phyloP scores from a whole-genome alignment of 2,888 invertebrate species.

The Andrena bicolor region DNA sequence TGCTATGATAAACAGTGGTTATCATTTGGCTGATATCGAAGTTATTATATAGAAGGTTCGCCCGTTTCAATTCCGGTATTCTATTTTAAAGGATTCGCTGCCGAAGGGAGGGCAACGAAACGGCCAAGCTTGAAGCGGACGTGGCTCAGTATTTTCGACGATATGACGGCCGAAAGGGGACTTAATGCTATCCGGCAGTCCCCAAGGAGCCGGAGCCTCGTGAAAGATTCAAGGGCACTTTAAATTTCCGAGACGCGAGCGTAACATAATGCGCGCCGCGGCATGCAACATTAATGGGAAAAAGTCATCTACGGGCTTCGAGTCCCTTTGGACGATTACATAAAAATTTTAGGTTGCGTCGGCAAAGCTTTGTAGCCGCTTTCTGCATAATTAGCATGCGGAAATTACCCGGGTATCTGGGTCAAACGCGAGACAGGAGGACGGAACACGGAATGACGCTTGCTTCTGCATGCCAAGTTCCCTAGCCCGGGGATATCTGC shows the following conservation, averaged over 20 bases:
- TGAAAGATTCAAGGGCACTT: slow-evolving; percentile 55
- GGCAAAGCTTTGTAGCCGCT: slow-evolving; percentile 28
- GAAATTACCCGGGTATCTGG: slow-evolving; percentile 51
- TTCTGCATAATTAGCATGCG: slow-evolving; percentile 55
- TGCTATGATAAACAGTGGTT: background rate
- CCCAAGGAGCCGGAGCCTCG: slow-evolving; percentile 1
- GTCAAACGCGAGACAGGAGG: slow-evolving; percentile 45
- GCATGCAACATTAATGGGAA: slow-evolving; percentile 46
- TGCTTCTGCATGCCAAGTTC: background rate
- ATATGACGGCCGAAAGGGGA: slow-evolving; percentile 6
- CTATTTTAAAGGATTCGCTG: background rate
- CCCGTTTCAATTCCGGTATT: background rate
- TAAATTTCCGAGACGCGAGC: slow-evolving; percentile 44
- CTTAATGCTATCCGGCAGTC: slow-evolving; percentile 24
- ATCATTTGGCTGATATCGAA: background rate
- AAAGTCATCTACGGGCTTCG: slow-evolving; percentile 15
- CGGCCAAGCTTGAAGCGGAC: background rate
- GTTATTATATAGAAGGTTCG: background rate
- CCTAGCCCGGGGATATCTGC: slow-evolving; percentile 17
- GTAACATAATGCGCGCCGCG: slow-evolving; percentile 25
- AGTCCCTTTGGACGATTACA: slow-evolving; percentile 33
- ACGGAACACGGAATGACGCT: slow-evolving; percentile 37
- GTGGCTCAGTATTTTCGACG: slow-evolving; percentile 14
- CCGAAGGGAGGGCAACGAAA: background rate
- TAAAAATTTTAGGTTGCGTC: slow-evolving; percentile 48